Evolutionary conservation across 64 coral and sea anemone genomes (phyloP), one percentile per base, ranked within the genome.

Genomic region (Catalaphyllia jardinei): DNA sequence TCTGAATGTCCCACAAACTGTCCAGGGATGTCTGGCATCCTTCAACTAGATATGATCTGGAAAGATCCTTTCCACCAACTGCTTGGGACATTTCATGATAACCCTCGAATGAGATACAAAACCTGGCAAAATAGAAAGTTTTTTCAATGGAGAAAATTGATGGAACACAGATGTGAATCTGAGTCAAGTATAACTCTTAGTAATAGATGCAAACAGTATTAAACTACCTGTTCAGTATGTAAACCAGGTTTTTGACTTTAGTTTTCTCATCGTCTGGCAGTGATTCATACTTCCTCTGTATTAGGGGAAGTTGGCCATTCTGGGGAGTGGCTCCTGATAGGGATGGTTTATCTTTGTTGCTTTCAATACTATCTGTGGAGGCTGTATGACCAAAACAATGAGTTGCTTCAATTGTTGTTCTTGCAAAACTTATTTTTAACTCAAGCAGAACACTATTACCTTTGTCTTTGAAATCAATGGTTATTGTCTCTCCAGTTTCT

Each of bases 21-120:
- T 83, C 80, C 2, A 83, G 61, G 28, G 18, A 33, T 13, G 50
- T 28, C 72, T 76, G 25, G 10, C 72, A 88, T 10, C 86, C 86
- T 62, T 75, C 50, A 31, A 76, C 15, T 18, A 76, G 28, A 29
- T 77, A 88, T 62, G 73, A 20, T 13, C 87, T 57, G 29, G 87
- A 3, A 31, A 88, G 33, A 10, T 39, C 54, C 24, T 67, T n/a
- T 12, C 62, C 62, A n/a, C 87, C 87, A 12, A 11, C 17, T 49
- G 42, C 22, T 77, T 88, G 87, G 27, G 87, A 46, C 3, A 88
- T n/a, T 46, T 88, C 87, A 77, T 88, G 87, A 30, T 88, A 88
- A 27, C 72, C 54, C 31, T 88, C 73, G 16, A 77, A 25, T 1
- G 87, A 88, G 54, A 88, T 62, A 29, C 59, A 57, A 88, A 77